phyloP scores from a whole-genome alignment of 2,888 invertebrate species.

The Phalangium opilio region DNA sequence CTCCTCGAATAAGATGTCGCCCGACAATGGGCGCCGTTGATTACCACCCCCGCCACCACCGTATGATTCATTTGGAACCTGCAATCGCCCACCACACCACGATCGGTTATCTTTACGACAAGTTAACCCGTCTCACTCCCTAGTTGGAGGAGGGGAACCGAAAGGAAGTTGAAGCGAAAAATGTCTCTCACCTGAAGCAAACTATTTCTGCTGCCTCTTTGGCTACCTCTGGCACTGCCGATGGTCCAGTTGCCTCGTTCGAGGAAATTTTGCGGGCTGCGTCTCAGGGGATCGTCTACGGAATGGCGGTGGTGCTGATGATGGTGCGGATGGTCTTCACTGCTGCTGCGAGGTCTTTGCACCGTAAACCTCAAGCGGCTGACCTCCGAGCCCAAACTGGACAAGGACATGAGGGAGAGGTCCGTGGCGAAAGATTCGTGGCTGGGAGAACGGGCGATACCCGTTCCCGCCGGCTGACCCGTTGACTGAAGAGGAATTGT shows the following conservation, averaged over 20 bases:
- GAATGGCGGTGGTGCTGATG: constrained; percentile 11
- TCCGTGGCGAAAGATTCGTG: constrained; percentile 73
- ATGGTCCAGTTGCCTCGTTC: constrained; percentile 14
- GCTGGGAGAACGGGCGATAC: constrained; percentile 49
- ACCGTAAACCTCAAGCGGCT: constrained; percentile 6
- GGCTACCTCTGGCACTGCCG: constrained; percentile 5
- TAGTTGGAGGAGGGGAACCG: too few species aligned
- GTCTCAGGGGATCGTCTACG: constrained; percentile 9
- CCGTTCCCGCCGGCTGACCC: constrained; percentile 1
- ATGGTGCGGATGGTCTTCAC: constrained; percentile 8
- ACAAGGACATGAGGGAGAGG: constrained; percentile 59
- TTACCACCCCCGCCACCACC: constrained; percentile 7
- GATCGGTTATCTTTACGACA: too few species aligned
- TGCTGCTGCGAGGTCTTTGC: constrained; percentile 5
- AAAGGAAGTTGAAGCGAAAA: too few species aligned
- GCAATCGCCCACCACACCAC: too few species aligned
- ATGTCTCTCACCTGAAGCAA: background rate
- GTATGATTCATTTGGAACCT: constrained; percentile 20
- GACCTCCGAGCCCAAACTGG: constrained; percentile 33
- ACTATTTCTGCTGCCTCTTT: background rate
- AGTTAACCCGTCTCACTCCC: too few species aligned
- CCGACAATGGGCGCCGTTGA: constrained; percentile 7
- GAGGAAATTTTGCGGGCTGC: constrained; percentile 10
- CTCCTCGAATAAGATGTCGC: constrained; percentile 51
- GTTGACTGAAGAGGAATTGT: too few species aligned